phyloP scores from a whole-genome alignment of 2,113 vertebrate genomes.

The Hydropotes inermis region DNA sequence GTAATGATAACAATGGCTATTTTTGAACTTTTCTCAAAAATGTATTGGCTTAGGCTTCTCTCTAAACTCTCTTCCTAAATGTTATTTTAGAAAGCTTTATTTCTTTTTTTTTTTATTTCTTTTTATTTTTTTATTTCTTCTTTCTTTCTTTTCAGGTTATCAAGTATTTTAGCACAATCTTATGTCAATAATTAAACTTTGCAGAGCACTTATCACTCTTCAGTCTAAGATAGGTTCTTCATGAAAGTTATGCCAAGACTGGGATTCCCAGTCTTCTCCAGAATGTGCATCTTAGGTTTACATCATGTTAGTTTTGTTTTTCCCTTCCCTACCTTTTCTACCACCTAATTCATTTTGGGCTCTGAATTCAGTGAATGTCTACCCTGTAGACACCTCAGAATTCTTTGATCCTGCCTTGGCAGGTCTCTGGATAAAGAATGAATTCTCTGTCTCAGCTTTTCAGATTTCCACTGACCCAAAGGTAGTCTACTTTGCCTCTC shows the following conservation, averaged over 20 bases:
- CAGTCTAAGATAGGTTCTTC: neutral
- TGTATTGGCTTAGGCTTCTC: neutral
- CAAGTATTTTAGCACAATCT: neutral
- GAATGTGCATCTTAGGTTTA: neutral
- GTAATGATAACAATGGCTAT: neutral
- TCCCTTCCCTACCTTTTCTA: neutral
- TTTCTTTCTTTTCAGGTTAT: neutral
- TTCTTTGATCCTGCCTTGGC: neutral
- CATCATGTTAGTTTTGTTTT: neutral
- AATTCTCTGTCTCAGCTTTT: neutral
- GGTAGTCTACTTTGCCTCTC: neutral
- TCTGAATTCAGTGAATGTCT: neutral
- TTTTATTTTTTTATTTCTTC: too few relatives aligned
- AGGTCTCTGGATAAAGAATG: neutral
- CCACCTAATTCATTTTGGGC: neutral
- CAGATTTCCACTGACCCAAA: neutral
- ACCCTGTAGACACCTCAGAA: neutral
- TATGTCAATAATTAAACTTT: neutral
- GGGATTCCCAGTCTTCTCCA: neutral
- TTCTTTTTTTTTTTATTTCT: constrained; percentile 43
- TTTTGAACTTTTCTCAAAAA: neutral
- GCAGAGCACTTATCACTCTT: neutral
- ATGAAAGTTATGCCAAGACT: neutral
- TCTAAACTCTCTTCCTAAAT: neutral
- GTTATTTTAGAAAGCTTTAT: neutral